A percentile compares a stretch with the other conserved stretches of the same genome.
Evolutionary conservation across 1,140 invertebrate genomes (phyloP).

Genomic region (Schlechtendalia chinensis): DNA sequence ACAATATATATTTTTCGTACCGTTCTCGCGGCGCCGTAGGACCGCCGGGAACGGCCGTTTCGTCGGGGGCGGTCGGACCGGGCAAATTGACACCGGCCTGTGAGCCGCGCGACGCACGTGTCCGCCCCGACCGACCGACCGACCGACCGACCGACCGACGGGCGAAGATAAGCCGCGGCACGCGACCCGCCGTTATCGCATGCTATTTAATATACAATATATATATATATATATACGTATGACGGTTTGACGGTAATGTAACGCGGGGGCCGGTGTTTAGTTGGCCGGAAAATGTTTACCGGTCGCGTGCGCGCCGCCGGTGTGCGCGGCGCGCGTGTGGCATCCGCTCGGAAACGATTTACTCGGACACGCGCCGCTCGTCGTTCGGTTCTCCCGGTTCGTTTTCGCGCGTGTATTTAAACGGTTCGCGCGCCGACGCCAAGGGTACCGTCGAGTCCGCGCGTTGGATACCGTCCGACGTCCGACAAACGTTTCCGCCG

Average conservation of each 20-base stretch:
- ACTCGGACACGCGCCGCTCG: background rate
- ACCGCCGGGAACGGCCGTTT: background rate
- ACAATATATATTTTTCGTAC: no score
- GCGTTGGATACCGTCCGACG: no score
- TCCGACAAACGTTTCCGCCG: no score
- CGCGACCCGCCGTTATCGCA: slow-evolving; percentile 45
- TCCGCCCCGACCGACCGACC: slow-evolving; percentile 20
- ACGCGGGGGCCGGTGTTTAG: slow-evolving; percentile 34
- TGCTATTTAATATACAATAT: no score
- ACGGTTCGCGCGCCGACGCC: background rate
- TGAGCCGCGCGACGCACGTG: background rate
- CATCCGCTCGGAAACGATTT: slow-evolving; percentile 39
- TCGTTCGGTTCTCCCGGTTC: no score
- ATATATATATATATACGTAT: no score
- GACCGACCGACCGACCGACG: slow-evolving; percentile 24
- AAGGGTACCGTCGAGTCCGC: no score
- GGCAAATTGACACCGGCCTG: slow-evolving; percentile 34
- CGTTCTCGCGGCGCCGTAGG: no score
- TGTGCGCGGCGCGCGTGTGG: slow-evolving; percentile 14
- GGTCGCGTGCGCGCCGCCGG: background rate
- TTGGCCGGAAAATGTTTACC: slow-evolving; percentile 48
- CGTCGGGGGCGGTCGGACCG: background rate
- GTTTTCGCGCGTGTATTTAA: no score
- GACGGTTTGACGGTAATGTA: slow-evolving; percentile 7
- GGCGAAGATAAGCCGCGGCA: slow-evolving; percentile 44